phyloP scores from a whole-genome alignment of 2,888 invertebrate genomes.

The Eudemis profundana region DNA sequence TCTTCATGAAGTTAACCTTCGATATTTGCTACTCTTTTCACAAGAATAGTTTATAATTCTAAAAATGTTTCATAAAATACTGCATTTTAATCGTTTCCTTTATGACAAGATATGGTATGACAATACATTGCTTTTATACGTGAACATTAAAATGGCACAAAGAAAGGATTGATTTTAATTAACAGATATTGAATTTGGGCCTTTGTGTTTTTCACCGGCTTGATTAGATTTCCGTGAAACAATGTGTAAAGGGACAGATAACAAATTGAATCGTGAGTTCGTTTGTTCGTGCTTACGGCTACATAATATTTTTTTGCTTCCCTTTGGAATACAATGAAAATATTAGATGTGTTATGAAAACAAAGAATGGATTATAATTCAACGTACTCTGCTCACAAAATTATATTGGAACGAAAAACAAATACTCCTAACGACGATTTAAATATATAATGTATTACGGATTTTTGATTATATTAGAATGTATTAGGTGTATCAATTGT shows the following conservation, averaged over 20 bases:
- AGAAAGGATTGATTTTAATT: slow-evolving; percentile 79
- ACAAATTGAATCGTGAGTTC: slow-evolving; percentile 72
- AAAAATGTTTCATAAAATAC: too few species aligned
- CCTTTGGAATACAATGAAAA: slow-evolving; percentile 47
- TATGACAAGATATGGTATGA: background rate
- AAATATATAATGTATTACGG: too few species aligned
- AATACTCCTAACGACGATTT: too few species aligned
- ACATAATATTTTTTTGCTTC: slow-evolving; percentile 58
- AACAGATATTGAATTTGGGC: slow-evolving; percentile 73
- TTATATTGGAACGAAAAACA: slow-evolving; percentile 19
- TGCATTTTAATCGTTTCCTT: background rate
- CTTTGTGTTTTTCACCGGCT: slow-evolving; percentile 73
- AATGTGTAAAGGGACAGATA: slow-evolving; percentile 76
- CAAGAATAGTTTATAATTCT: too few species aligned
- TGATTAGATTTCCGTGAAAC: slow-evolving; percentile 78
- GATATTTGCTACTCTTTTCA: too few species aligned
- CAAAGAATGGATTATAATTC: slow-evolving; percentile 15
- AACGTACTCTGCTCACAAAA: slow-evolving; percentile 3
- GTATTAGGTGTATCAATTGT: too few species aligned
- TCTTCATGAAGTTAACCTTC: too few species aligned
- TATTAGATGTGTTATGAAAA: slow-evolving; percentile 30
- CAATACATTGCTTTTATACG: slow-evolving; percentile 22
- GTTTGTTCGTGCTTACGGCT: slow-evolving; percentile 62
- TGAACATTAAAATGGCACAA: slow-evolving; percentile 50
- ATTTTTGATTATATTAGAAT: too few species aligned